Evolutionary conservation across 2,797 vertebrate genomes (phyloP).

Genomic region (Platalea minor): DNA sequence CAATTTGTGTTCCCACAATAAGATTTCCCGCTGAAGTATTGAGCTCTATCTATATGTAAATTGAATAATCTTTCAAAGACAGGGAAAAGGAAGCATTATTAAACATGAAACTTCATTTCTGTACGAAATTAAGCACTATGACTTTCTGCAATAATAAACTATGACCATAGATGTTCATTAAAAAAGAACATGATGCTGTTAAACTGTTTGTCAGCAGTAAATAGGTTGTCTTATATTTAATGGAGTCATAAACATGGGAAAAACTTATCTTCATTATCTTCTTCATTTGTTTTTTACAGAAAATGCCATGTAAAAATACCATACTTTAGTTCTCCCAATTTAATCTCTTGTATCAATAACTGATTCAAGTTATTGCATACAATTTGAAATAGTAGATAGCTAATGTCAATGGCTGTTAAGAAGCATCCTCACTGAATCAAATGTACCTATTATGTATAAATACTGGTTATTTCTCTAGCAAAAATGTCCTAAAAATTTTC

Average conservation of each 20-base stretch:
- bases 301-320: neutral
- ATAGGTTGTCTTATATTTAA: neutral
- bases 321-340: neutral
- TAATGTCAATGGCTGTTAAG: neutral
- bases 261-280: neutral
- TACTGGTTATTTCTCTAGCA: neutral
- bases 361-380: neutral
- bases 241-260: neutral
- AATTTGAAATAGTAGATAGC: neutral
- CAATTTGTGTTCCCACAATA: neutral
- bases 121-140: neutral
- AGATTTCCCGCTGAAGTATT: neutral
- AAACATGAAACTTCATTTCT: neutral
- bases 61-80: slow-evolving; percentile 5
- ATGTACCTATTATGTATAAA: neutral
- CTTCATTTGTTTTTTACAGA: neutral
- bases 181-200: neutral
- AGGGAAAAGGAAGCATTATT: neutral
- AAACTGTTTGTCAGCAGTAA: neutral
- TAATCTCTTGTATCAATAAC: neutral
- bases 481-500: neutral
- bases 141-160: neutral
- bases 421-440: neutral
- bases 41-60: slow-evolving; percentile 3
- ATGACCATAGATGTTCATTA: neutral